Evolutionary conservation across 2,888 invertebrate genomes (phyloP), one percentile per base, ranked within the genome.

Genomic region (Andricus quercusramuli): DNA sequence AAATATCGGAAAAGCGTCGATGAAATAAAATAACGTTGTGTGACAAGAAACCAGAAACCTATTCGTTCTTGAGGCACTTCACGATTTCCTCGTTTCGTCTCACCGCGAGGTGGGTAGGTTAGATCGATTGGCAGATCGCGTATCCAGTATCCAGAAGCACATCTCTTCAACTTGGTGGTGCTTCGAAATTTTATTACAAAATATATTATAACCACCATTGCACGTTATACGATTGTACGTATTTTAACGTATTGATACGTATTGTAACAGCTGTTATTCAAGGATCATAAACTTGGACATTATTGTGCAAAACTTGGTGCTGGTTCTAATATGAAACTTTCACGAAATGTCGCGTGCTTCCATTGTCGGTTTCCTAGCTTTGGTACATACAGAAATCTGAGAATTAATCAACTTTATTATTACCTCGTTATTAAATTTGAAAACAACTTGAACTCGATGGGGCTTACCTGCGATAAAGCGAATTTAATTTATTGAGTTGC

Each of bases 111-210:
- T 22, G 15, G 13, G 51, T 29, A 25, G 51, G 70, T 51, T 70
- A 51, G 70, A 70, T 70, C 47, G 70, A 70, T 70, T 32, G 70
- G 29, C 70, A 70, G 51, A 70, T 70, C 70, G 51, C 51, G 70
- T 44, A 67, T 44, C 67, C 67, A 44, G 67, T 41, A 22, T 67
- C 15, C 66, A 66, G n/a, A n/a, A 41, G 66, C 41, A 44, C 44
- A 47, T 56, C 56, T 56, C 44, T 44, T 47, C 25, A 11, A 47
- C 44, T 70, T 22, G 8, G 9, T 29, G 29, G 20, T 17, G 25
- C 29, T 70, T 59, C 9, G 47, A 29, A 25, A 51, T 70, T 70
- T 51, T 29, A 22, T 47, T 20, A 17, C 44, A 70, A 70, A 47
- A 47, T 37, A 47, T 25, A 47, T 25, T 47, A 47, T 51, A 70